A percentile compares a stretch with the other conserved stretches of the same genome.
These are phyloP conservation scores for Drosophila prolongata DNA, from an alignment of 2,888 invertebrate genomes.

Conservation along the genomic window DNA sequence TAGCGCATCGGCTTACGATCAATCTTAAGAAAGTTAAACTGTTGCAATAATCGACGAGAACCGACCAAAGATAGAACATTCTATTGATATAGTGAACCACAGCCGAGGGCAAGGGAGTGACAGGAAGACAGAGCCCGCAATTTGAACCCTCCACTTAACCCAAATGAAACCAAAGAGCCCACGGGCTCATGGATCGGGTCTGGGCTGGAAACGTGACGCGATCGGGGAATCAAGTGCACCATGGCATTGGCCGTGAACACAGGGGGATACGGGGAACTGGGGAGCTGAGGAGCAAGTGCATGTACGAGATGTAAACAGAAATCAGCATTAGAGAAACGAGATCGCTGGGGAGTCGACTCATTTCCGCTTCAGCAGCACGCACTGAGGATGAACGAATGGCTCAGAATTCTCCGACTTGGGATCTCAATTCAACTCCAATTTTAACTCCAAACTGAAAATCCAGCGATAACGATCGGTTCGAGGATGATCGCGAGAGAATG, in stretches of 20 bases:
- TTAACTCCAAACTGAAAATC: slow-evolving; percentile 1
- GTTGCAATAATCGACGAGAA: background rate
- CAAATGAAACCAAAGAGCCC: slow-evolving; percentile 64
- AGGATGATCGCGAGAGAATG: slow-evolving; percentile 49
- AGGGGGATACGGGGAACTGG: background rate
- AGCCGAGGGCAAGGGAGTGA: slow-evolving; percentile 12
- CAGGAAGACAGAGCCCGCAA: slow-evolving; percentile 9
- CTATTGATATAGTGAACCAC: slow-evolving; percentile 22
- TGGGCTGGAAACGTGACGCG: slow-evolving; percentile 61
- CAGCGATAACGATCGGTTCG: slow-evolving; percentile 12
- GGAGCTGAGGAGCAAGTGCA: slow-evolving; percentile 1
- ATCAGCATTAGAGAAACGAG: slow-evolving; percentile 42
- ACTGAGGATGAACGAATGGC: slow-evolving; percentile 76
- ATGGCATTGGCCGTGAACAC: slow-evolving; percentile 19
- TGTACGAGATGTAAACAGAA: slow-evolving; percentile 39
- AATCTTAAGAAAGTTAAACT: background rate
- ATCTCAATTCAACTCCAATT: background rate
- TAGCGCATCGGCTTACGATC: background rate
- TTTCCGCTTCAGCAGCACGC: slow-evolving; percentile 74
- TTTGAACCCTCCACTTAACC: slow-evolving; percentile 68
- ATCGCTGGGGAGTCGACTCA: slow-evolving; percentile 42
- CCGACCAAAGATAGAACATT: slow-evolving; percentile 8
- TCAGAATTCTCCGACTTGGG: slow-evolving; percentile 53
- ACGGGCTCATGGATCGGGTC: slow-evolving; percentile 1
- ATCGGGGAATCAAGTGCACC: slow-evolving; percentile 50